Conservation (phyloP, 92 coral and sea anemone species). For the Siderastrea siderea region DNA sequence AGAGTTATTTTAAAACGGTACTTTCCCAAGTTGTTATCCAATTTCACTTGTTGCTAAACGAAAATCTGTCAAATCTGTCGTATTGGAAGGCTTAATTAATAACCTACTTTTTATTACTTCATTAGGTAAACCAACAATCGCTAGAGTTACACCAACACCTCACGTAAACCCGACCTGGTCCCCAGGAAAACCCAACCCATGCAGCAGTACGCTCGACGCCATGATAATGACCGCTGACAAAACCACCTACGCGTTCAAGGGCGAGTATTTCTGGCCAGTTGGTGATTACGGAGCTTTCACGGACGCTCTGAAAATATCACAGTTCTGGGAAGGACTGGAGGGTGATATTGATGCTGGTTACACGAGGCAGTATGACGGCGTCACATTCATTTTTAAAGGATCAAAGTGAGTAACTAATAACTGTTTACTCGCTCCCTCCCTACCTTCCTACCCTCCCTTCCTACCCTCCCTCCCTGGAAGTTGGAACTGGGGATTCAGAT, state of each 20-base stretch:
- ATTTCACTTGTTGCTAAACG: no score
- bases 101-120: background rate
- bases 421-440: no score
- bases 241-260: constrained; percentile 87
- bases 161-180: constrained; percentile 57
- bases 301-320: constrained; percentile 69
- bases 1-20: no score
- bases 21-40: no score
- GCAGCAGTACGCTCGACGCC: constrained; percentile 74
- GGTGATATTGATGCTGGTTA: constrained; percentile 90
- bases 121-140: constrained; percentile 31
- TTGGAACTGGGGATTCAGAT: no score
- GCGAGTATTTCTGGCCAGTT: constrained; percentile 92
- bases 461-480: no score
- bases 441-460: no score
- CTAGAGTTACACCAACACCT: constrained; percentile 52
- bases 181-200: constrained; percentile 68
- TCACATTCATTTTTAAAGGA: constrained; percentile 90
- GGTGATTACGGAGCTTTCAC: constrained; percentile 77
- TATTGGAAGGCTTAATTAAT: background rate
- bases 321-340: constrained; percentile 87
- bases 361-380: constrained; percentile 68
- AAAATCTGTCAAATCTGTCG: background rate
- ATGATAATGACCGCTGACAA: constrained; percentile 75
- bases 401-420: constrained; percentile 19